phyloP scores from a whole-genome alignment of 2,113 vertebrate genomes.

The Galeopterus variegatus region DNA sequence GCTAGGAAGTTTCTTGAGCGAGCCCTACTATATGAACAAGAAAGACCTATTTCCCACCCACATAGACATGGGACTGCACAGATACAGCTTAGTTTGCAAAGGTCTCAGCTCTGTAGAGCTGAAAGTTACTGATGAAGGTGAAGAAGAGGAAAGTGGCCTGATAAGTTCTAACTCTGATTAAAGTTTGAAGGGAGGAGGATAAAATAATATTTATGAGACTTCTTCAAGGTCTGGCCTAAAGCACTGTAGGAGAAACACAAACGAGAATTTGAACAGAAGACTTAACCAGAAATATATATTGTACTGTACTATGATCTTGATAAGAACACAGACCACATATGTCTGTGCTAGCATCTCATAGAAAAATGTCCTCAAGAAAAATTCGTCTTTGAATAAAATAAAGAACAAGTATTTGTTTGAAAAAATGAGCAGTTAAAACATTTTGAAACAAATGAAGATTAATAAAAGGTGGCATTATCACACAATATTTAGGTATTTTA shows the following conservation, averaged over 20 bases:
- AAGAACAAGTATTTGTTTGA: neutral
- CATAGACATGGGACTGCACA: neutral
- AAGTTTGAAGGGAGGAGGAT: neutral
- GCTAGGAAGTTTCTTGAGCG: neutral
- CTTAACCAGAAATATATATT: neutral
- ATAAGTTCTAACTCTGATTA: neutral
- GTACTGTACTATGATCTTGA: neutral
- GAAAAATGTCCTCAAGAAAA: neutral
- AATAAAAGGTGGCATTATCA: neutral
- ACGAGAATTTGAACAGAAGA: neutral
- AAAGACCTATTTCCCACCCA: neutral
- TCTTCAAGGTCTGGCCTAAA: neutral
- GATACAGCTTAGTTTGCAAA: neutral
- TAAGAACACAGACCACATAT: neutral
- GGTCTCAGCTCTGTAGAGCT: neutral
- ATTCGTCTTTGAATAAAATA: slow-evolving; percentile 10
- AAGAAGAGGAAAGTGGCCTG: neutral
- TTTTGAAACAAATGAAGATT: slow-evolving; percentile 5
- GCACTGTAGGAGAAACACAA: neutral
- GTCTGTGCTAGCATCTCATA: neutral
- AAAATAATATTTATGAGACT: neutral
- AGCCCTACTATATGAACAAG: neutral
- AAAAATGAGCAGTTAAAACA: neutral
- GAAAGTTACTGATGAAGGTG: neutral
- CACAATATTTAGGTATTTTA: neutral